These are phyloP conservation scores for Enteromius thamalakanensis DNA, from an alignment of 2,797 vertebrate genomes.

Conservation along the genomic window DNA sequence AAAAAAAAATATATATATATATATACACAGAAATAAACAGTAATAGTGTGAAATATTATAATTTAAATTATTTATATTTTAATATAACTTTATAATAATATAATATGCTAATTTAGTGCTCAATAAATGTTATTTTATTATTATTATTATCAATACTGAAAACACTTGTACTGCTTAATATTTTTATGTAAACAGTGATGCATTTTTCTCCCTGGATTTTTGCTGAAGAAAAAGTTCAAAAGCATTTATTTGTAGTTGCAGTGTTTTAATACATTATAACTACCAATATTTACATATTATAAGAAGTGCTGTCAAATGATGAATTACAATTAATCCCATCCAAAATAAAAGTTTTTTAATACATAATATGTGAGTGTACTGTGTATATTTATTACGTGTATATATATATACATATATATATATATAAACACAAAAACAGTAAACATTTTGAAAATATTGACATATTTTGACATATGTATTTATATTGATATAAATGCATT, in stretches of 20 bases:
- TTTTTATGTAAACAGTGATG: neutral
- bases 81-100: neutral
- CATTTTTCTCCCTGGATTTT: too few species aligned
- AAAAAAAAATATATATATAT: neutral
- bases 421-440: neutral
- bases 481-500: neutral
- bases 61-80: neutral
- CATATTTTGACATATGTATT: too few species aligned
- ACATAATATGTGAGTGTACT: too few species aligned
- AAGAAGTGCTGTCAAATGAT: neutral
- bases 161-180: neutral
- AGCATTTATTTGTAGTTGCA: neutral
- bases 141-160: neutral
- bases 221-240: neutral
- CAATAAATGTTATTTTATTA: neutral
- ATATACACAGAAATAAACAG: neutral
- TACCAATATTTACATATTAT: neutral
- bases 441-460: neutral
- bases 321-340: too few species aligned
- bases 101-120: neutral
- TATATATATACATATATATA: neutral
- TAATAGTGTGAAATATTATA: neutral
- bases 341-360: too few species aligned
- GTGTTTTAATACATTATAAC: neutral
- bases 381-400: too few species aligned